These are phyloP conservation scores for Xylota segnis DNA, from an alignment of 2,888 invertebrate species.

Conservation along the genomic window DNA sequence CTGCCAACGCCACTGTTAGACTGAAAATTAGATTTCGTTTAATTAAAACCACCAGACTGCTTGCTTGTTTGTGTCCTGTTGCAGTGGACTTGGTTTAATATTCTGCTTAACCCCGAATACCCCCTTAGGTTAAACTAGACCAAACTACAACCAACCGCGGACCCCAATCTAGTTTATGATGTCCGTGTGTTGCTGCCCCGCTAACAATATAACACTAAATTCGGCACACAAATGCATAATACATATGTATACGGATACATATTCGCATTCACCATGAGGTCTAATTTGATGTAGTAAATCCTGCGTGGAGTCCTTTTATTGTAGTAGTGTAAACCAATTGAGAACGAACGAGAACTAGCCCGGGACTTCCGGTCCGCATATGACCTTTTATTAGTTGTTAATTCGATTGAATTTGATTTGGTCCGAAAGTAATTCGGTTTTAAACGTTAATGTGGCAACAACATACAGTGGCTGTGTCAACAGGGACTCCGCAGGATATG, in stretches of 20 bases:
- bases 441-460: conserved; percentile 72
- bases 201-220: conserved; percentile 21
- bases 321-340: conserved; percentile 38
- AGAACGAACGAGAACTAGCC: neutral
- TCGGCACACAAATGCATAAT: conserved; percentile 26
- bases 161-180: conserved; percentile 63
- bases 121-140: neutral
- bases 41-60: conserved; percentile 26
- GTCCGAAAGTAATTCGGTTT: conserved; percentile 67
- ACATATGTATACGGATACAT: neutral
- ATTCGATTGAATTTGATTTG: conserved; percentile 75
- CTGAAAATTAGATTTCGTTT: conserved; percentile 22
- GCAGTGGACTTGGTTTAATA: conserved; percentile 19
- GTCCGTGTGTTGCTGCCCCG: conserved; percentile 12
- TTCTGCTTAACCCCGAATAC: conserved; percentile 3
- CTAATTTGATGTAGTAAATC: conserved; percentile 46
- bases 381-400: conserved; percentile 73
- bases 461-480: conserved; percentile 57
- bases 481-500: conserved; percentile 61
- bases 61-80: conserved; percentile 22
- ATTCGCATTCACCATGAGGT: conserved; percentile 39
- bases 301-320: conserved; percentile 55
- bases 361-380: neutral
- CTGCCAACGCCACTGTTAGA: neutral
- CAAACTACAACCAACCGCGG: conserved; percentile 22